Percentiles rank a stretch among this genome's conserved stretches.
Evolutionary conservation across 2,797 vertebrate genomes (phyloP).

Genomic region (Acrossocheilus fasciatus): DNA sequence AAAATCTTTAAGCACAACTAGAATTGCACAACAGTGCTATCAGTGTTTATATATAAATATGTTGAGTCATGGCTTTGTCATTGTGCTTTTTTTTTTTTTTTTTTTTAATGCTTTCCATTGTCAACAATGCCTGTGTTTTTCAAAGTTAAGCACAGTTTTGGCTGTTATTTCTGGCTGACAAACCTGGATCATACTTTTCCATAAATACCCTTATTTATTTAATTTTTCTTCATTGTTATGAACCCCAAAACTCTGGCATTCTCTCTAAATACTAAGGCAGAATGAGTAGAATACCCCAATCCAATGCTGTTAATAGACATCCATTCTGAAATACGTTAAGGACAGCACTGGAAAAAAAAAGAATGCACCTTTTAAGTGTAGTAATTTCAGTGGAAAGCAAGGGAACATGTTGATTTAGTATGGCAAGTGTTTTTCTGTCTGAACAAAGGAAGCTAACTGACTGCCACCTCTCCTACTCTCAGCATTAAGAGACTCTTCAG

Average conservation of each 20-base stretch:
- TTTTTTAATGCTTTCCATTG: not conserved
- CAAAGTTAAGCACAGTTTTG: not conserved
- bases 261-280: not conserved
- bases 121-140: not conserved
- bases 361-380: not conserved
- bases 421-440: conserved; percentile 25
- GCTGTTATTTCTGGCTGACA: not conserved
- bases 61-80: not conserved
- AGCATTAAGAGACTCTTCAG: conserved; percentile 55
- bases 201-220: not conserved
- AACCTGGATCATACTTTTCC: not conserved
- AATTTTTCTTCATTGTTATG: not conserved
- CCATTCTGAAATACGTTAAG: not conserved
- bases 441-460: conserved; percentile 45
- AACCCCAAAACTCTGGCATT: not conserved
- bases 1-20: not conserved
- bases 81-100: not conserved
- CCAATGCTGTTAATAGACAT: not conserved
- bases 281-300: not conserved
- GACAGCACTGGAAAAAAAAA: not conserved
- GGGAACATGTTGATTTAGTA: not conserved
- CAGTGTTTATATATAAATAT: conserved; percentile 26
- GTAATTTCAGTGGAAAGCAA: not conserved
- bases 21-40: not conserved
- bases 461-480: conserved; percentile 50